Evolutionary conservation across 2,113 vertebrate species (phyloP).

Genomic region (Eurystomus gularis): DNA sequence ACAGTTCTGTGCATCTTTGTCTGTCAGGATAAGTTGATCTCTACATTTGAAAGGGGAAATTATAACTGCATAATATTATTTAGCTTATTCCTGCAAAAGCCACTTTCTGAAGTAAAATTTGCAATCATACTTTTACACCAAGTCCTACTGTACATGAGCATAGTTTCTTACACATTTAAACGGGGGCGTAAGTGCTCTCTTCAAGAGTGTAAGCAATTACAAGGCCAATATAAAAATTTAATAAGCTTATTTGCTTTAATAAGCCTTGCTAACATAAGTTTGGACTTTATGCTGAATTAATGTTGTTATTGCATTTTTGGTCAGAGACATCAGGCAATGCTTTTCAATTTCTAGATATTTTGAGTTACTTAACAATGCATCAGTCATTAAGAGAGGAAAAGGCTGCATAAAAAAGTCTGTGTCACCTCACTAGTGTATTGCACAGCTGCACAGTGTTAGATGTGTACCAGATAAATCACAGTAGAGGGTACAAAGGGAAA

Average conservation of each 20-base stretch:
- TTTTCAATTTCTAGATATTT: not conserved
- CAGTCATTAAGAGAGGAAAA: not conserved
- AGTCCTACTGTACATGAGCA: not conserved
- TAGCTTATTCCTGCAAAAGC: not conserved
- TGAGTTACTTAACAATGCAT: not conserved
- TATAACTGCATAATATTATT: not conserved
- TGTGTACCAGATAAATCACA: not conserved
- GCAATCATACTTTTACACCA: not conserved
- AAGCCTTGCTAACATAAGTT: not conserved
- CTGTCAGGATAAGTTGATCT: not conserved
- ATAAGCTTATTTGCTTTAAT: not conserved
- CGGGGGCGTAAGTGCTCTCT: not conserved
- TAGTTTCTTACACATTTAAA: not conserved
- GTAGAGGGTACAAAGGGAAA: not conserved
- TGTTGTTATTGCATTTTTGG: not conserved
- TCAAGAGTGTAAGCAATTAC: not conserved
- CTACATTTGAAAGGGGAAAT: not conserved
- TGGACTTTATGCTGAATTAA: not conserved
- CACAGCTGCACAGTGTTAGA: not conserved
- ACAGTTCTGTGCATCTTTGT: not conserved
- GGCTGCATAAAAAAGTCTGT: not conserved
- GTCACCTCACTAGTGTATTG: not conserved
- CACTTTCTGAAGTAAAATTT: not conserved
- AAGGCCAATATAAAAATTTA: not conserved
- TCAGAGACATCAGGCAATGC: not conserved